Evolutionary conservation across 35 echinoderm and acorn worm genomes (phyloP).

Genomic region (Stichopus chloronotus): DNA sequence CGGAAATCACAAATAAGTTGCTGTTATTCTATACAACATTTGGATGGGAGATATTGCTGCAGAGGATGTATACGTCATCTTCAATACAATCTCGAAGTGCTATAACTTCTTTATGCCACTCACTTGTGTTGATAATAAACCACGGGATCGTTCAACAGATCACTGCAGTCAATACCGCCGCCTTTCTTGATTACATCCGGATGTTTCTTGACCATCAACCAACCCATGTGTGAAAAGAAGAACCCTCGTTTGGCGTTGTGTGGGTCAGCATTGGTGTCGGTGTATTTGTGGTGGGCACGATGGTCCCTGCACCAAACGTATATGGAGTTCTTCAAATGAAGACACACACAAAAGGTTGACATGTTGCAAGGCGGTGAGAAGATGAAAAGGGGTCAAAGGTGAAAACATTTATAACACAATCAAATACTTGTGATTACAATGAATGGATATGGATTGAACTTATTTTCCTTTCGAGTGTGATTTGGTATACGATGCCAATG

Average conservation of each 20-base stretch:
- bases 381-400: too few species aligned
- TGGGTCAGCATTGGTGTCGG: slow-evolving; percentile 82
- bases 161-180: slow-evolving; percentile 55
- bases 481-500: too few species aligned
- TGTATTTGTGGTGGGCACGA: slow-evolving; percentile 84
- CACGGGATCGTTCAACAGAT: slow-evolving; percentile 68
- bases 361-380: too few species aligned
- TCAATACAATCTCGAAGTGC: too few species aligned
- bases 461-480: too few species aligned
- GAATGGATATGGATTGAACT: too few species aligned
- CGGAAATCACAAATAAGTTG: too few species aligned
- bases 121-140: slow-evolving; percentile 75
- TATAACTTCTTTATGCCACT: background rate
- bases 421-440: too few species aligned
- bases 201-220: slow-evolving; percentile 80
- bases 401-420: too few species aligned
- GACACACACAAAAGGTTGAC: background rate
- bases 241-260: slow-evolving; percentile 84
- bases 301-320: slow-evolving; percentile 82
- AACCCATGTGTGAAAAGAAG: slow-evolving; percentile 85
- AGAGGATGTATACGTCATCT: too few species aligned
- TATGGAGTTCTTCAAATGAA: slow-evolving; percentile 65
- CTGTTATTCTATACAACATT: too few species aligned
- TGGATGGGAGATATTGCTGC: too few species aligned
- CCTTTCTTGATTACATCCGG: slow-evolving; percentile 78